Conservation (phyloP, 2,113 vertebrate genomes). For the Axis porcinus region DNA sequence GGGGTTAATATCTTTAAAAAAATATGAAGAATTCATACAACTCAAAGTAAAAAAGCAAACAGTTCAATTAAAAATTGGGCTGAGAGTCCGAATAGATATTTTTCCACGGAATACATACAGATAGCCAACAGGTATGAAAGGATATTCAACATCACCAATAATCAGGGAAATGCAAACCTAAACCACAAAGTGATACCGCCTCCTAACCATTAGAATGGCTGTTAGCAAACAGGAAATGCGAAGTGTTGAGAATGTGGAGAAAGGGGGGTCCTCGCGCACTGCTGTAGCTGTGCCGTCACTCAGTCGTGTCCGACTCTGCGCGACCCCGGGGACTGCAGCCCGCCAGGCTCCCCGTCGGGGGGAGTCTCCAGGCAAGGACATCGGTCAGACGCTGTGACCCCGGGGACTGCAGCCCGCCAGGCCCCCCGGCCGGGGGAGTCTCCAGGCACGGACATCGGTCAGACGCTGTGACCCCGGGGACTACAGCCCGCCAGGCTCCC, state of each 20-base stretch:
- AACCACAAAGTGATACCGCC: background rate
- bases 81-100: background rate
- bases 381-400: no score
- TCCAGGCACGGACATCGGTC: no score
- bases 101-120: background rate
- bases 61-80: background rate
- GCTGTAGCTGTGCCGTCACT: fast-evolving
- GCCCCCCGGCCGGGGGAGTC: no score
- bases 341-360: no score
- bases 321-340: background rate
- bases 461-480: no score
- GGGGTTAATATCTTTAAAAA: background rate
- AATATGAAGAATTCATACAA: background rate
- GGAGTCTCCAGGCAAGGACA: no score
- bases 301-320: fast-evolving
- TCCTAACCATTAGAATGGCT: background rate
- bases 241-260: background rate
- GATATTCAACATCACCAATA: background rate
- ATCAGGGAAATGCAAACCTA: background rate
- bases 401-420: no score
- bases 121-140: background rate
- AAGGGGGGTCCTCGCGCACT: no score
- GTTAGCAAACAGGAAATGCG: background rate
- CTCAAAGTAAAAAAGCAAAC: background rate
- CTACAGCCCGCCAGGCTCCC: no score